Evolutionary conservation across 1,140 invertebrate species (phyloP), one percentile per base, ranked within the genome.

Genomic region (Homalodisca vitripennis): DNA sequence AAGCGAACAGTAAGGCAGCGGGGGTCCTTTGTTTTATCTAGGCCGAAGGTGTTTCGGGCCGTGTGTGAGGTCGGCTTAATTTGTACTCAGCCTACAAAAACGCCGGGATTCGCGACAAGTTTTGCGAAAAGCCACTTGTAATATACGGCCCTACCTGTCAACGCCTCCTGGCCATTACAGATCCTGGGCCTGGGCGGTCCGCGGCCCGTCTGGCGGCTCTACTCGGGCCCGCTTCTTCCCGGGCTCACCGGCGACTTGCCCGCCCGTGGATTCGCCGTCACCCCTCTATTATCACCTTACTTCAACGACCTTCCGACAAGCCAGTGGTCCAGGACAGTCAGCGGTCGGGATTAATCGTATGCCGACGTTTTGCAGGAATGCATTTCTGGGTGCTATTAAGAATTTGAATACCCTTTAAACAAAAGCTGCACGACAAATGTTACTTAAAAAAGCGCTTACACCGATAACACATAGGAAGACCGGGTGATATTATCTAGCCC

Each of bases 91-190:
- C 20, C 48, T 12, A 22, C 48, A 53, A 53, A 53, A 53, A 53
- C 48, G 20, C 20, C 12, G 20, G 6, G 20, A 22, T 12, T 53
- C 12, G 20, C 20, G 20, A 22, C 48, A 53, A 53, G 48, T 53
- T 53, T 53, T 12, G 48, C 48, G 48, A 53, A 53, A 53, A 12
- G 48, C 48, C 48, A 20, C 12, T 53, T 12, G 3, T 53, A 53
- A 53, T 53, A 53, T 53, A 53, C 48, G 22, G 48, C 12, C 20
- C 48, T 53, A 22, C 48, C 48, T 53, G 48, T 53, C 48, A 53
- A 53, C 48, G 48, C 48, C 48, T 53, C 34, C 17, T 10, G 34
- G 17, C 34, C 34, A 10, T 6, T 41, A n/a, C n/a, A n/a, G 34
- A 17, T 17, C 34, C 34, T 41, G 34, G 17, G 34, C 34, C 34